Evolutionary conservation across 2,888 invertebrate species (phyloP).

Genomic region (Habrosyne pyritoides): DNA sequence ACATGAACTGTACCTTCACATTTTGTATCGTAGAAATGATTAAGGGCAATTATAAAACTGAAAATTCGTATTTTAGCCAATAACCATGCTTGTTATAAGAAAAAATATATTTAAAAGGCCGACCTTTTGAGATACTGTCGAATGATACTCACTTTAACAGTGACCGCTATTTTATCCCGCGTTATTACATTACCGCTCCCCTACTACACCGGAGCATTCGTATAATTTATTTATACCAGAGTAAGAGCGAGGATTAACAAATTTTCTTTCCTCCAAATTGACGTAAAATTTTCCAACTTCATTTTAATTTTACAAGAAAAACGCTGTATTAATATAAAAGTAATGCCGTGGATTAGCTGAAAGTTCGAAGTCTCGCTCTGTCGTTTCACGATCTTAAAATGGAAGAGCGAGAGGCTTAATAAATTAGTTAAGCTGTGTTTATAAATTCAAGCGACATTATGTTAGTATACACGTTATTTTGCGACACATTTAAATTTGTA

Average conservation of each 20-base stretch:
- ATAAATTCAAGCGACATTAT: too few relatives aligned
- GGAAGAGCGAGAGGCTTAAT: too few relatives aligned
- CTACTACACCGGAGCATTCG: background rate
- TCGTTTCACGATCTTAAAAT: too few relatives aligned
- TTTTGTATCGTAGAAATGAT: background rate
- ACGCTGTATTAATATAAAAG: too few relatives aligned
- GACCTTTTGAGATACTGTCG: background rate
- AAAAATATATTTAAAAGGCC: too few relatives aligned
- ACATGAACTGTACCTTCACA: background rate
- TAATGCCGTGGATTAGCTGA: too few relatives aligned
- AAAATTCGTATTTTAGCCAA: background rate
- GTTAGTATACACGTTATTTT: too few relatives aligned
- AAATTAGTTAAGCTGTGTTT: too few relatives aligned
- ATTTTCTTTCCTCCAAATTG: background rate
- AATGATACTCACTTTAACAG: background rate
- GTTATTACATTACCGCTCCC: conserved; percentile 4
- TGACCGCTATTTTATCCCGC: background rate
- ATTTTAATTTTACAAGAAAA: too few relatives aligned
- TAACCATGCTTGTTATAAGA: too few relatives aligned
- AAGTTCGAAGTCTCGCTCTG: too few relatives aligned
- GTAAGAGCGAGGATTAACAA: background rate
- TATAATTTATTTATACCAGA: background rate
- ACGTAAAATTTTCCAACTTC: background rate
- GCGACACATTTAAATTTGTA: too few relatives aligned
- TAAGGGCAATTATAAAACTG: background rate